phyloP scores from a whole-genome alignment of 2,888 invertebrate genomes.

The Pasiphila rectangulata region DNA sequence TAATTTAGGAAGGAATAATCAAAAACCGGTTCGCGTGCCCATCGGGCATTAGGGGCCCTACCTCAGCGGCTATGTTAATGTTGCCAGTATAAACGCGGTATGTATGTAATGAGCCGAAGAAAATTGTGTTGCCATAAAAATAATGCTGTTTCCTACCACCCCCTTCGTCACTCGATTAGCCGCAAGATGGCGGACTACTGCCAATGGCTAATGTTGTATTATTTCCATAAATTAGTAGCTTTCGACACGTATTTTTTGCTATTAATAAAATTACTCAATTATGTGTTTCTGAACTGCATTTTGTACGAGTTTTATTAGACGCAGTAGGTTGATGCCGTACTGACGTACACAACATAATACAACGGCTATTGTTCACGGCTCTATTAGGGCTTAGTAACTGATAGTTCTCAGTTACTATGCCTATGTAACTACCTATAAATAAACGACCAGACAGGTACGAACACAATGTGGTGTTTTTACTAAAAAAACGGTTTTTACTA shows the following conservation, averaged over 20 bases:
- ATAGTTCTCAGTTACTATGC: too few species aligned
- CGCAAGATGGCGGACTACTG: constrained; percentile 30
- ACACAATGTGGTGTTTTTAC: too few species aligned
- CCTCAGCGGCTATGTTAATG: constrained; percentile 74
- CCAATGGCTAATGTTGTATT: constrained; percentile 26
- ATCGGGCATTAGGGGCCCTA: constrained; percentile 75
- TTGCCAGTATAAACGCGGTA: constrained; percentile 72
- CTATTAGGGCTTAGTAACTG: too few species aligned
- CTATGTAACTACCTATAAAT: too few species aligned
- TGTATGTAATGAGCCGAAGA: constrained; percentile 79
- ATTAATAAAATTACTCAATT: constrained; percentile 33
- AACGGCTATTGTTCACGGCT: too few species aligned
- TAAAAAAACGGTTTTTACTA: too few species aligned
- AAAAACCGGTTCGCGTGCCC: constrained; percentile 78
- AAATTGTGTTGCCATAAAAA: constrained; percentile 81
- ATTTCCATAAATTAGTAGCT: constrained; percentile 32
- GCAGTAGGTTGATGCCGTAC: constrained; percentile 5
- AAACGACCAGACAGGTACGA: too few species aligned
- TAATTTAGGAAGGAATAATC: constrained; percentile 78
- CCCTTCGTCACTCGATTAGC: constrained; percentile 59
- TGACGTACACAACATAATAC: background rate
- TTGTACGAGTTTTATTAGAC: constrained; percentile 24
- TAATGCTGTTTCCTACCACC: constrained; percentile 73
- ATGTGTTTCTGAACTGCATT: constrained; percentile 25
- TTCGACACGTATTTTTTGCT: constrained; percentile 30